phyloP scores from a whole-genome alignment of 1,140 invertebrate species.

The honey bee (Apis mellifera) region Amel_HAv3.1 CM009932.2:12737001-12737500 shows the following conservation, averaged over 20 bases:
- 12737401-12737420: conserved; percentile 92
- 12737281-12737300: neutral
- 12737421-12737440: conserved; percentile 91
- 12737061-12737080: neutral
- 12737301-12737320: neutral
- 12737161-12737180: conserved; percentile 89
- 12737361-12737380: conserved; percentile 71
- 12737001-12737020: conserved; percentile 82
- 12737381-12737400: conserved; percentile 81
- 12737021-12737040: conserved; percentile 80
- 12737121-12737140: conserved; percentile 90
- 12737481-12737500: conserved; percentile 86
- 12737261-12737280: conserved; percentile 84
- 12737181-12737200: conserved; percentile 91
- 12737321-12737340: too few species aligned
- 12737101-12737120: conserved; percentile 89
- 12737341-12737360: neutral
- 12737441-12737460: conserved; percentile 89
- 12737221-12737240: conserved; percentile 90
- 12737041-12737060: conserved; percentile 63
- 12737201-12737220: conserved; percentile 92
- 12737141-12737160: conserved; percentile 93
- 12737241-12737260: conserved; percentile 91
- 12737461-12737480: conserved; percentile 89
- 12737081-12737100: too few species aligned